Evolutionary conservation across 2,797 vertebrate species (phyloP).

Genomic region (Neoniphon sammara): DNA sequence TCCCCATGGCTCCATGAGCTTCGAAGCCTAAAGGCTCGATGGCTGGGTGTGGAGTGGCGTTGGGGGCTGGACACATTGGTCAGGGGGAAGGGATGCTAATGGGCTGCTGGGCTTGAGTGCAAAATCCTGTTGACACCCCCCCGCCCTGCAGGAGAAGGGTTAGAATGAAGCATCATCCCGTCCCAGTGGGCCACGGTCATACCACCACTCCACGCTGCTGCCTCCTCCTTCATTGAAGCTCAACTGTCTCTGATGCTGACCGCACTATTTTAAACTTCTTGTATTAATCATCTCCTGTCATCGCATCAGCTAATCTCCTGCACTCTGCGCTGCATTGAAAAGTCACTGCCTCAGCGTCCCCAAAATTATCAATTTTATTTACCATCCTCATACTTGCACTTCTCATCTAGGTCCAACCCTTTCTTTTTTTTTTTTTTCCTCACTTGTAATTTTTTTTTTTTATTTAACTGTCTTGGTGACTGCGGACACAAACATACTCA

Average conservation of each 20-base stretch:
- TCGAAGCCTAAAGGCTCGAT: conserved; percentile 44
- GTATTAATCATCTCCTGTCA: conserved; percentile 31
- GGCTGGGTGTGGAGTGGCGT: conserved; percentile 50
- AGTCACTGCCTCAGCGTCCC: neutral
- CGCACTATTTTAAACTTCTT: conserved; percentile 43
- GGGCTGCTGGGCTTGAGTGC: conserved; percentile 46
- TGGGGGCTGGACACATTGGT: conserved; percentile 40
- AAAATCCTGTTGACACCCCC: conserved; percentile 62
- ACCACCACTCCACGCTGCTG: neutral
- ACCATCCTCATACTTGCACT: neutral
- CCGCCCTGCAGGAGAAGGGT: conserved; percentile 51
- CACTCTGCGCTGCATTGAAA: conserved; percentile 4
- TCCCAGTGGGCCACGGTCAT: neutral
- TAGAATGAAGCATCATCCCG: conserved; percentile 65
- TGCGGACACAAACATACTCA: neutral
- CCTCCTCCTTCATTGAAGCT: conserved; percentile 9
- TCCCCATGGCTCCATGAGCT: conserved; percentile 63
- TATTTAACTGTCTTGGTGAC: neutral
- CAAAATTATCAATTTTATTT: neutral
- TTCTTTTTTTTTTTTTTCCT: too few species aligned
- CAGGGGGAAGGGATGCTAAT: conserved; percentile 66
- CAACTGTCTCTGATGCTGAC: conserved; percentile 15
- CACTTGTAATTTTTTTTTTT: neutral
- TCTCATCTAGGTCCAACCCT: too few species aligned
- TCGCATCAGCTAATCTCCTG: conserved; percentile 11